phyloP scores from a whole-genome alignment of 2,888 invertebrate genomes.

The Chirona hameri region DNA sequence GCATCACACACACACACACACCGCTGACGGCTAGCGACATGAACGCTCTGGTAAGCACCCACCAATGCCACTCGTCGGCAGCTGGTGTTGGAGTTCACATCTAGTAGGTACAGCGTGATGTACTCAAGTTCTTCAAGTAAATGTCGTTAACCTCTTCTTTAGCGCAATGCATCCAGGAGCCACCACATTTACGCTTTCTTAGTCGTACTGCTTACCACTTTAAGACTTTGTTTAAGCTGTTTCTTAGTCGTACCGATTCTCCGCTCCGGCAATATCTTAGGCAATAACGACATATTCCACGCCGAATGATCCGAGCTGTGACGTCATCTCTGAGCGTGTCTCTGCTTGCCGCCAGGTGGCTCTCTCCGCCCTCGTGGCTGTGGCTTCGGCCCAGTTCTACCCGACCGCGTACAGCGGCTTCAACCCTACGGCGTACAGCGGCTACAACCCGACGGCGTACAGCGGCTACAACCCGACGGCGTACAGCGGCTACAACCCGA shows the following conservation, averaged over 20 bases:
- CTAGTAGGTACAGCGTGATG: neutral
- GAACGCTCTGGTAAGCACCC: slow-evolving; percentile 25
- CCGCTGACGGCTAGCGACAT: slow-evolving; percentile 12
- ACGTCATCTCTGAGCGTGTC: no score
- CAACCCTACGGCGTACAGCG: no score
- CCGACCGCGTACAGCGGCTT: neutral
- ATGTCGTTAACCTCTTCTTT: neutral
- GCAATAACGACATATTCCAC: no score
- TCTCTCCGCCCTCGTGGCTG: slow-evolving; percentile 9
- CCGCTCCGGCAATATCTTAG: no score
- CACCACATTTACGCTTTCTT: neutral
- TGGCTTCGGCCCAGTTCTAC: neutral
- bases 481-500: no score
- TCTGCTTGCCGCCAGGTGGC: neutral
- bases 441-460: no score
- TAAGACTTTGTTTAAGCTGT: no score
- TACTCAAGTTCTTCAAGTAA: neutral
- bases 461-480: no score
- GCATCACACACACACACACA: slow-evolving; percentile 3
- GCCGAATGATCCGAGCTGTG: no score
- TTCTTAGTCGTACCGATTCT: no score
- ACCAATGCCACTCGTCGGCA: no score
- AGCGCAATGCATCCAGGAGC: neutral
- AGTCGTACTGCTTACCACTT: neutral
- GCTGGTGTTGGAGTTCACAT: no score